Base-by-base conservation (phyloP, 2,888 invertebrate species). In the Tuta absoluta region DNA sequence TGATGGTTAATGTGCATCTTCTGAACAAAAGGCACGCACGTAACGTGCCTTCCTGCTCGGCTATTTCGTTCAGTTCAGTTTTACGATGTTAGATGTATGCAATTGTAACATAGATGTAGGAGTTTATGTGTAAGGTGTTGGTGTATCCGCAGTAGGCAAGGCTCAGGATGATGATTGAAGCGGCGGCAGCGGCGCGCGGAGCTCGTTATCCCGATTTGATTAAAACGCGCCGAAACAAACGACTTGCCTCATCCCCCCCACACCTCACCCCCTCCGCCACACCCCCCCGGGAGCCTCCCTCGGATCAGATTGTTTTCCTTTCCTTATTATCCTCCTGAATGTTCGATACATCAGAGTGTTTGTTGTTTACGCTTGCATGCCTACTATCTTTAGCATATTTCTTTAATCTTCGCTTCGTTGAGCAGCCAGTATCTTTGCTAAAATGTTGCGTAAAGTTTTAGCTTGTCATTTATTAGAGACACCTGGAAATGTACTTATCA, bases 131-230 rank as follows among this genome's bases (percentile, higher is more conserved):
- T 3, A 38, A 38, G 38, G 41, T 41, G n/a, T 41, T 14, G 41
- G 41, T 41, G 41, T 41, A 41, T 41, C 41, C 41, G 12, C 41
- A n/a, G 41, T 41, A 11, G 51, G 51, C 23, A 14, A 1, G 17
- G 56, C n/a, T n/a, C n/a, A 33, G 57, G 57, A 33, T 57, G 24
- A 57, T 57, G 57, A 57, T 57, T 28, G 57, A 60, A 53, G 51
- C 11, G 23, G 51, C 21, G 51, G 8, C 17, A 0, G 33, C 21
- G 14, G n/a, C 14, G 60, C 60, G 14, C 12, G 12, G 61, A 45
- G 60, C 56, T 63, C 62, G 56, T 56, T 63, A 63, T 56, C 56
- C 41, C 23, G 62, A 63, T 63, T 63, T 63, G 62, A 63, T 63
- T 63, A 63, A 63, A 63, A 63, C 53, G 51, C 33, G 51, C 33